Conservation (phyloP, 2,797 vertebrate genomes). For the Smutsia gigantea region DNA sequence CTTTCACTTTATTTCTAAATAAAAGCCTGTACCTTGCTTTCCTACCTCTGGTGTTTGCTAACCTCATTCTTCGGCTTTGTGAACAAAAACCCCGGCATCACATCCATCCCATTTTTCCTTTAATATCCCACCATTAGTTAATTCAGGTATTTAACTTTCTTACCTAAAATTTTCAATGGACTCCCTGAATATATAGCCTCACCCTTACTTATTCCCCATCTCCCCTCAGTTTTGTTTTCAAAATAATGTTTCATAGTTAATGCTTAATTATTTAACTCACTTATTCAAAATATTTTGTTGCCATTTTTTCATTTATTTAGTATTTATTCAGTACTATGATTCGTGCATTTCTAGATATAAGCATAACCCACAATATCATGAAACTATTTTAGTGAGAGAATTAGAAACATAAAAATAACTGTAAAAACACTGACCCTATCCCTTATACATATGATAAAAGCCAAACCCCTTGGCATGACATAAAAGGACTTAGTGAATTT, state of each 20-base stretch:
- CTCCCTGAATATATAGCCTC: background rate
- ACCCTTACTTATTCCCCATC: accelerated
- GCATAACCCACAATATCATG: background rate
- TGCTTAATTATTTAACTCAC: background rate
- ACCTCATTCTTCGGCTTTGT: too few species aligned
- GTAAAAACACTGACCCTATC: background rate
- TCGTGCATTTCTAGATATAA: background rate
- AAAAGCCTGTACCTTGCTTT: too few species aligned
- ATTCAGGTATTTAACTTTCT: background rate
- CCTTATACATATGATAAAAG: background rate
- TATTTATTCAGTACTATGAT: background rate
- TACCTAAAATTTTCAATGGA: background rate
- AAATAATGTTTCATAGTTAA: background rate
- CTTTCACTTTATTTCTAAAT: too few species aligned
- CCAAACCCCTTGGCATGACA: background rate
- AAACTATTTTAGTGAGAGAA: conserved; percentile 33
- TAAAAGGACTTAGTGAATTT: conserved; percentile 39
- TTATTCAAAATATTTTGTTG: background rate
- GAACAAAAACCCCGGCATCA: too few species aligned
- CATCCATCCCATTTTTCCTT: background rate
- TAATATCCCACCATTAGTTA: background rate
- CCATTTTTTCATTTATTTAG: background rate
- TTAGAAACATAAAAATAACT: background rate
- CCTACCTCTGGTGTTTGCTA: too few species aligned
- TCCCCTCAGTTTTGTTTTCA: background rate